A percentile compares a stretch with the other conserved stretches of the same genome.
Evolutionary conservation across 1,140 invertebrate genomes (phyloP).

Genomic region (Drosophila neocordata): DNA sequence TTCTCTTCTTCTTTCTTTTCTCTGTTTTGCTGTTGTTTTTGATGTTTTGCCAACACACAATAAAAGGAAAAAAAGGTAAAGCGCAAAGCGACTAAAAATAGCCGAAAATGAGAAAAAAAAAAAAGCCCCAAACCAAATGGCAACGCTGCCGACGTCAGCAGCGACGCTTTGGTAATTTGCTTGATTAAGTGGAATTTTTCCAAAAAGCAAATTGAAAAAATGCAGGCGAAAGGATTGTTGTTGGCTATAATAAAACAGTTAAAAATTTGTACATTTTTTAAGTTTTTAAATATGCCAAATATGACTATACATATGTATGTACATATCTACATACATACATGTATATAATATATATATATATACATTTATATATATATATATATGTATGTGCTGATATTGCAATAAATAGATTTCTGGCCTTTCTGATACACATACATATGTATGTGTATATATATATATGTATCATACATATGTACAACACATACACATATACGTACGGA

Average conservation of each 20-base stretch:
- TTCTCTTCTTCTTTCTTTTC: conserved; percentile 21
- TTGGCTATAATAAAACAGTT: conserved; percentile 19
- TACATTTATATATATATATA: conserved; percentile 14
- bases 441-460: conserved; percentile 12
- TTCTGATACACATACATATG: conserved; percentile 14
- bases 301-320: background rate
- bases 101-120: conserved; percentile 42
- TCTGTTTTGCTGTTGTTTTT: conserved; percentile 31
- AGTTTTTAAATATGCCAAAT: conserved; percentile 51
- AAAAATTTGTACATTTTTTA: conserved; percentile 27
- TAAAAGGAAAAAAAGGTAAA: conserved; percentile 58
- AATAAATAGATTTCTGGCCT: conserved; percentile 46
- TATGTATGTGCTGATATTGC: conserved; percentile 42
- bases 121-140: conserved; percentile 32
- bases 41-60: conserved; percentile 68
- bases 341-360: conserved; percentile 15
- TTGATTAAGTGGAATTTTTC: conserved; percentile 79
- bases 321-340: conserved; percentile 19
- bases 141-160: conserved; percentile 24
- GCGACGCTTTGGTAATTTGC: conserved; percentile 70
- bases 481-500: conserved; percentile 22
- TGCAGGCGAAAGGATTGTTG: conserved; percentile 51
- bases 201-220: conserved; percentile 51
- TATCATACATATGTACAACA: conserved; percentile 35
- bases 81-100: conserved; percentile 66